Conservation (phyloP, 2,113 vertebrate genomes). For the Baryphthengus martii region DNA sequence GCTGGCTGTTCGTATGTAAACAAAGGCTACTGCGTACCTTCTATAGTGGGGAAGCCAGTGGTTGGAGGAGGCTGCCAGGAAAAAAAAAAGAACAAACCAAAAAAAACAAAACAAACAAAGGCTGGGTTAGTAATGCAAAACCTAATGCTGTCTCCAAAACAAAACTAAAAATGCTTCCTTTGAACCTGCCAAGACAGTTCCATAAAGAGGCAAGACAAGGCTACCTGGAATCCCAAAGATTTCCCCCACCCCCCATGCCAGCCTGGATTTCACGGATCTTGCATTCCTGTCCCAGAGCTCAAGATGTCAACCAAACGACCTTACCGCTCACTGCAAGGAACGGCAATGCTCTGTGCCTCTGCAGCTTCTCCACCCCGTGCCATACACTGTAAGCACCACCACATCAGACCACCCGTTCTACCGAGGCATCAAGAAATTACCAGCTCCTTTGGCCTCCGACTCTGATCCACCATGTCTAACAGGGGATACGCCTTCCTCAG, state of each 20-base stretch:
- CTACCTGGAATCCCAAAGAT: neutral
- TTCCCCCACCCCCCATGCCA: neutral
- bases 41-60: conserved; percentile 81
- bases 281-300: neutral
- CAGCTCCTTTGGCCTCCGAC: conserved; percentile 83
- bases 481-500: conserved; percentile 86
- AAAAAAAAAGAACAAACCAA: conserved; percentile 17
- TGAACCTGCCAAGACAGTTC: neutral
- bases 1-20: neutral
- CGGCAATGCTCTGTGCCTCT: neutral
- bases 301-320: neutral
- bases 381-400: neutral
- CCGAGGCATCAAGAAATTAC: conserved; percentile 63
- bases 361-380: neutral
- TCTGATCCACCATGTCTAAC: conserved; percentile 90
- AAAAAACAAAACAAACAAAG: too few species aligned
- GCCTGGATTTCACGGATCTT: neutral
- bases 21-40: conserved; percentile 77
- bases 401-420: neutral
- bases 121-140: conserved; percentile 17
- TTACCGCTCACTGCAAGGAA: neutral
- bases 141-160: neutral
- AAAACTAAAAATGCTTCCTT: neutral
- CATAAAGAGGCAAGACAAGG: neutral
- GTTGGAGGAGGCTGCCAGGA: conserved; percentile 75